Conservation (phyloP, 1,140 invertebrate species). For the Telenomus remus region DNA sequence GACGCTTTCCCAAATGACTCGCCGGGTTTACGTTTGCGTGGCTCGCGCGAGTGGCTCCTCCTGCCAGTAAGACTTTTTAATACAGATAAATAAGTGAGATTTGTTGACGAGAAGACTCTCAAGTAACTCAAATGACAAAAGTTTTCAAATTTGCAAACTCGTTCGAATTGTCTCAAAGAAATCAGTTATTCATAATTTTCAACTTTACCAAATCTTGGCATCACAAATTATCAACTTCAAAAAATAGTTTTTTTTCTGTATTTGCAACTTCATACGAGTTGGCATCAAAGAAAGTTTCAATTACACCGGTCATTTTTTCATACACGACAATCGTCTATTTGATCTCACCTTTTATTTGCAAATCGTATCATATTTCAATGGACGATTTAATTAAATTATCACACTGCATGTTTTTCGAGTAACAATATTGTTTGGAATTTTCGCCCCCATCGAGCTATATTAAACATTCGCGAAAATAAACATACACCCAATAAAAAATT, state of each 20-base stretch:
- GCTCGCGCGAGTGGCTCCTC: constrained; percentile 22
- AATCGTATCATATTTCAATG: constrained; percentile 45
- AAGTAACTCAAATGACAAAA: constrained; percentile 38
- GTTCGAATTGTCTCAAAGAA: too few species aligned
- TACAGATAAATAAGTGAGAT: constrained; percentile 63
- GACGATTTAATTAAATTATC: constrained; percentile 36
- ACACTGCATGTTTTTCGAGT: constrained; percentile 3
- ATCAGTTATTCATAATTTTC: too few species aligned
- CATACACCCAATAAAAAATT: too few species aligned
- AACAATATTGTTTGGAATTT: too few species aligned
- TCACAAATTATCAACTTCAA: too few species aligned
- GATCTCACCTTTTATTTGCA: constrained; percentile 34
- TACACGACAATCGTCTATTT: constrained; percentile 17
- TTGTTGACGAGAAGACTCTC: constrained; percentile 51
- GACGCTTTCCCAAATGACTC: constrained; percentile 44
- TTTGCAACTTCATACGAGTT: too few species aligned
- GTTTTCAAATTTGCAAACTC: neutral
- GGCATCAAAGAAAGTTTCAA: too few species aligned
- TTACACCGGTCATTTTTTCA: constrained; percentile 2
- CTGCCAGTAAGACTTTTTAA: constrained; percentile 53
- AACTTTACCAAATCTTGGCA: too few species aligned
- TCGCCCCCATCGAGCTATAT: too few species aligned
- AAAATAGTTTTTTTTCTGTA: too few species aligned
- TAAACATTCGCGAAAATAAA: too few species aligned
- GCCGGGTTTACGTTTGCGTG: constrained; percentile 55